phyloP scores from a whole-genome alignment of 2,113 vertebrate genomes.

The Engraulis encrasicolus region DNA sequence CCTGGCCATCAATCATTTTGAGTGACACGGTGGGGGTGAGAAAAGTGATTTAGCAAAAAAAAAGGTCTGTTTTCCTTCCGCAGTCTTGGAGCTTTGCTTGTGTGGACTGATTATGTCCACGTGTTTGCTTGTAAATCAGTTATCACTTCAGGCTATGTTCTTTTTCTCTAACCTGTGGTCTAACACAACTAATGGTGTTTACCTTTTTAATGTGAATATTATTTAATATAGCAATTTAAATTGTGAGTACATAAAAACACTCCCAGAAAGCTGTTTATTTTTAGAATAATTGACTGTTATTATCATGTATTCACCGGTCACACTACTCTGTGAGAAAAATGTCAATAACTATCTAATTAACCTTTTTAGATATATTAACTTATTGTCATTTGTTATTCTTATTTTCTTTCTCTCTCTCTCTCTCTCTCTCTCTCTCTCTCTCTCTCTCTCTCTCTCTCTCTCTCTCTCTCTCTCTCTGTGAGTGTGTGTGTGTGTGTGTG shows the following conservation, averaged over 20 bases:
- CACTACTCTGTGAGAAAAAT: constrained; percentile 5
- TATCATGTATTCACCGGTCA: constrained; percentile 11
- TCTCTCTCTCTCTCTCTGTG: neutral
- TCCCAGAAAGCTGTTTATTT: neutral
- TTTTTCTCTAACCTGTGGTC: neutral
- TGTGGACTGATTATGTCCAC: neutral
- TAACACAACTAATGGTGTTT: neutral
- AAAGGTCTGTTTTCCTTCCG: neutral
- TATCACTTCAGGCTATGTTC: neutral
- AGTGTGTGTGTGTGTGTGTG: constrained; percentile 4
- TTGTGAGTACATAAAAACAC: neutral
- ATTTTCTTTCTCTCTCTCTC: too few relatives aligned
- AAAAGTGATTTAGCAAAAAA: neutral
- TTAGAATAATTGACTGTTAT: neutral
- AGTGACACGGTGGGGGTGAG: neutral
- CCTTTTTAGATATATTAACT: constrained; percentile 33
- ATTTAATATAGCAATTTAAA: neutral
- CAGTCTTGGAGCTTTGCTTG: neutral
- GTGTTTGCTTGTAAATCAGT: neutral
- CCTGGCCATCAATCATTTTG: constrained; percentile 3
- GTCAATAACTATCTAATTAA: constrained; percentile 22
- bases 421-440: too few relatives aligned
- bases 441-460: too few relatives aligned
- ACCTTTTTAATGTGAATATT: neutral
- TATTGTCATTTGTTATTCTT: constrained; percentile 30